Evolutionary conservation across 2,113 vertebrate species (phyloP), one percentile per base, ranked within the genome.

Genomic region (Tinamus guttatus): DNA sequence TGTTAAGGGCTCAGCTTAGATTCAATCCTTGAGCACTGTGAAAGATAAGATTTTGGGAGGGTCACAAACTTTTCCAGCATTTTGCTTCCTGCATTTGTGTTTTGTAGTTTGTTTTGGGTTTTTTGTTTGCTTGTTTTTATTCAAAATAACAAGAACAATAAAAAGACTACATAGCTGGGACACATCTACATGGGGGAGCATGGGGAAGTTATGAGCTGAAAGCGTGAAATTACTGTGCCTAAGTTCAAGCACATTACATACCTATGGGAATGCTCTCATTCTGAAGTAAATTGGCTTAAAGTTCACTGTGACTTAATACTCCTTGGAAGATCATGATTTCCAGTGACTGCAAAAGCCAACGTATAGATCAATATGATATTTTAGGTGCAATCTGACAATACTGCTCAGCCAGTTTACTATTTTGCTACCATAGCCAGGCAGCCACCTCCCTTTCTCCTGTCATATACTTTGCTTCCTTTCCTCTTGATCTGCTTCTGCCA

Each of bases 231-330:
- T 71, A 89, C 28, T 11, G 0, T 79, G 81, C 58, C 64, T 67
- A 73, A 92, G 67, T 60, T 77, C 71, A 73, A 82, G 78, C 32
- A 12, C 1, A 2, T 77, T 80, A 54, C 11, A 8, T 54, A 76
- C 59, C 87, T 82, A 12, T 40, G 81, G 84, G 93, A 92, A 85
- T 32, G 32, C 27, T 92, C 49, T 69, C 81, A 87, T 91, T 91
- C 91, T 94, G 87, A 89, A 96, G 78, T 65, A 94, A 94, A 94
- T 93, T 92, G 81, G 84, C 81, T 94, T 96, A 73, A 94, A 95
- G 78, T 89, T 97, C 84, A 82, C 78, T 69, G 59, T 73, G 74
- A 52, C 77, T 92, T 91, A 94, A 91, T 87, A 38, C 4, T 95
- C 84, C 74, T 93, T 67, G 43, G 54, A 94, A 87, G 52, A 91